Conservation (phyloP, 2,113 vertebrate species). For the Ageneiosus marmoratus region DNA sequence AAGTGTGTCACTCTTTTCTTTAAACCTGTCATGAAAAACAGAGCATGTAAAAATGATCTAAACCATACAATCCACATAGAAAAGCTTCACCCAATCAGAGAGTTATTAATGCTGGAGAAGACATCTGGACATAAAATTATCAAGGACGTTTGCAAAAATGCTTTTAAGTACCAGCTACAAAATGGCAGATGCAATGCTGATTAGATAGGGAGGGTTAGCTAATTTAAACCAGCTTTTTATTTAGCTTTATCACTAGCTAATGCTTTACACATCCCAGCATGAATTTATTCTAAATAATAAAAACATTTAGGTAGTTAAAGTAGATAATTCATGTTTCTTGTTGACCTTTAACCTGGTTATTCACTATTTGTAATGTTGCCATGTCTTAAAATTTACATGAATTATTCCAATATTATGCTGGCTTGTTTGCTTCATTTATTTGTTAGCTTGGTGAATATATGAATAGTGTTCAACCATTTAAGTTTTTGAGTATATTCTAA, state of each 20-base stretch:
- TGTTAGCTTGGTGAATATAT: background rate
- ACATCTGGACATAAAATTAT: slow-evolving; percentile 7
- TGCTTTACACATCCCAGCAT: background rate
- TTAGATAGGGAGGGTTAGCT: background rate
- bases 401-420: too few relatives aligned
- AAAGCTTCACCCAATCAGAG: slow-evolving; percentile 2
- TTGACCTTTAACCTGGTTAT: background rate
- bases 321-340: too few relatives aligned
- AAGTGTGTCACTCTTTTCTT: slow-evolving; percentile 6
- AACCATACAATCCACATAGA: background rate
- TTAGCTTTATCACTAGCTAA: background rate
- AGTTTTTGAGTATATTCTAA: too few relatives aligned
- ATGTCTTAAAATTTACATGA: too few relatives aligned
- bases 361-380: background rate
- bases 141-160: background rate
- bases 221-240: background rate
- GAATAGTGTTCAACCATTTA: too few relatives aligned
- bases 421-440: too few relatives aligned
- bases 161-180: background rate
- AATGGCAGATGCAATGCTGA: background rate
- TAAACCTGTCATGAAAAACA: background rate
- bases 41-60: background rate
- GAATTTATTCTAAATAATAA: background rate
- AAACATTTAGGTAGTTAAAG: background rate
- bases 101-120: background rate